These are phyloP conservation scores for Ceratosolen solmsi DNA, from an alignment of 1,140 invertebrate species.

Conservation along the genomic window DNA sequence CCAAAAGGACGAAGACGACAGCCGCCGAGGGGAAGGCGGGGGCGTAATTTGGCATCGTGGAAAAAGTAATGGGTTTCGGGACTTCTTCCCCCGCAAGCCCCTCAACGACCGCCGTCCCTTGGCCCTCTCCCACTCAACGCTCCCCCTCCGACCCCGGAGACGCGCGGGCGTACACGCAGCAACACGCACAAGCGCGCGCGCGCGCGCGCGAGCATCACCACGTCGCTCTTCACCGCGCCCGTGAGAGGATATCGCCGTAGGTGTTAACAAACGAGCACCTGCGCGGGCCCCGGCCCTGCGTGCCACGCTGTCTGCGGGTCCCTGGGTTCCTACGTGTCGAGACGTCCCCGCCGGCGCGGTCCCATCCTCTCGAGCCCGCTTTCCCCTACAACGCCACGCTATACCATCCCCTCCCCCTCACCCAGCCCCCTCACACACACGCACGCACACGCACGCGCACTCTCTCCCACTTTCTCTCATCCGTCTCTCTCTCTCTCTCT, in stretches of 20 bases:
- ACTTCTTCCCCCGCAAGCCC: background rate
- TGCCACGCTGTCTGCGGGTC: conserved; percentile 50
- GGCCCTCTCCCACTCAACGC: background rate
- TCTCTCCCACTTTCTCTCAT: no score
- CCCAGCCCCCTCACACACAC: no score
- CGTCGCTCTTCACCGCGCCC: no score
- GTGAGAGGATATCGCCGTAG: conserved; percentile 40
- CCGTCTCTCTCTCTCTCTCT: no score
- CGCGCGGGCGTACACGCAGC: no score
- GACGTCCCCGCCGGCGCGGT: background rate
- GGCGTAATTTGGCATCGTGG: conserved; percentile 53
- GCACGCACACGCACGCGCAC: no score
- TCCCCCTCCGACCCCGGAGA: no score
- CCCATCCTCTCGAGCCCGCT: no score
- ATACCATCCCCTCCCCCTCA: no score
- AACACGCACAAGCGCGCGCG: no score
- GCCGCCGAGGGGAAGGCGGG: conserved; percentile 25
- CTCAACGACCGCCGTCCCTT: background rate
- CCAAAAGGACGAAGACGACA: background rate
- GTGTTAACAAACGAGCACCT: conserved; percentile 54
- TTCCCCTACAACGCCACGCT: no score
- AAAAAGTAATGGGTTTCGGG: conserved; percentile 53
- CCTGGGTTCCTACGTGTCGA: background rate
- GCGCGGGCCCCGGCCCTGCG: conserved; percentile 3
- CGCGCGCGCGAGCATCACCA: no score